Base-by-base conservation (phyloP, 2,888 invertebrate species). In the Drosophila ezoana region DNA sequence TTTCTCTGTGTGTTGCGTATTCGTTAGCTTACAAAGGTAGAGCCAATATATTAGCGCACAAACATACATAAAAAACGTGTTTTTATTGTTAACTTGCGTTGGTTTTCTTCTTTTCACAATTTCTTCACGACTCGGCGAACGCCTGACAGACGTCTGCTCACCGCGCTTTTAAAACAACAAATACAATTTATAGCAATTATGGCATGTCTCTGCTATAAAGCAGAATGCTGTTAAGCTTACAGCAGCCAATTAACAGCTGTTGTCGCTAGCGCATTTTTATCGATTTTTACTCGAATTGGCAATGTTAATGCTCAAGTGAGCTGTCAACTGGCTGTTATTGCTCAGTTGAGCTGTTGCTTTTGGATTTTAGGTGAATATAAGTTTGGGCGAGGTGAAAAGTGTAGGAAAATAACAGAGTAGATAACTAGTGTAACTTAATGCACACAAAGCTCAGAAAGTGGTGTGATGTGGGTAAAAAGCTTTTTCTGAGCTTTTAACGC, bases 161-260 rank as follows among this genome's bases (percentile, higher is more conserved):
- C 63, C 72, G 72, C 84, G 53, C 64, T 83, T 60, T 71, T 60
- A 64, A 78, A 72, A 78, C 78, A 75, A 78, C 75, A 78, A 75
- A 78, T 75, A 75, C 67, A 3, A 74, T 45, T 71, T 74, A 66
- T 76, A 10, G 73, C 60, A 45, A 64, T 59, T 63, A 59, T 69
- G 70, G 56, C 44, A 45, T 41, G 44, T 43, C 41, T 33, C 45
- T 72, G 77, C 77, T 58, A 74, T 72, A 74, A 74, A 66, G 57
- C 48, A 35, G 40, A 18, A 10, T 32, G 14, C 38, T 74, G 72
- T 76, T 72, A 58, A 9, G 14, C 35, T 65, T 40, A 49, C 64
- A 58, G 51, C n/a, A n/a, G 8, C 11, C 9, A 54, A 35, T 33
- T 45, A 45, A 74, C 63, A 68, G 41, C n/a, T 65, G 59, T 23